Evolutionary conservation across 2,113 vertebrate species (phyloP).

Genomic region (Salvelinus namaycush): DNA sequence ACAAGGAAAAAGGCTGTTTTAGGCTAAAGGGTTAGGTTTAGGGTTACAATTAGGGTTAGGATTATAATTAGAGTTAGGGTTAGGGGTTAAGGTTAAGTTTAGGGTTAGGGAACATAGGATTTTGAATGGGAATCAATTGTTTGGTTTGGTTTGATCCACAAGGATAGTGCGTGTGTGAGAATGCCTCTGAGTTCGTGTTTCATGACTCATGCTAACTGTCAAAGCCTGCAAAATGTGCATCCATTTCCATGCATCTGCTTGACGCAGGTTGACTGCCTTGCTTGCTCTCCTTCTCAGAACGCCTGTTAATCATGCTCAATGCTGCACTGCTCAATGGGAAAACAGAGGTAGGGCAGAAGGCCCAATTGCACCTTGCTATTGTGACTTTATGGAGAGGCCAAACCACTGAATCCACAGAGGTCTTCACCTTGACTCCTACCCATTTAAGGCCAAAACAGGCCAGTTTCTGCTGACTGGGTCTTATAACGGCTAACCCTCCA

Average conservation of each 20-base stretch:
- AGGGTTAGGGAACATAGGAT: too few species aligned
- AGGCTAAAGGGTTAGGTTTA: too few species aligned
- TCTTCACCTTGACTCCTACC: conserved; percentile 50
- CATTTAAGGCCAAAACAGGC: conserved; percentile 25
- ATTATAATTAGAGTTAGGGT: too few species aligned
- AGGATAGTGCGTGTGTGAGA: background rate
- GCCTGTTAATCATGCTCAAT: conserved; percentile 14
- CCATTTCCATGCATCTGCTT: background rate
- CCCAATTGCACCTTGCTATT: background rate
- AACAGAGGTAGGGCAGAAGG: background rate
- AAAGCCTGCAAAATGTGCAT: conserved; percentile 13
- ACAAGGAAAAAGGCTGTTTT: too few species aligned
- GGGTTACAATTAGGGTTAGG: too few species aligned
- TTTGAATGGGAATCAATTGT: too few species aligned
- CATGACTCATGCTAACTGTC: conserved; percentile 22
- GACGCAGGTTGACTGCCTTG: too few species aligned
- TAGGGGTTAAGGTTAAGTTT: too few species aligned
- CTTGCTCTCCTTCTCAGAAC: background rate
- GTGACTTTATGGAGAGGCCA: conserved; percentile 8
- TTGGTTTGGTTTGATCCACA: too few species aligned
- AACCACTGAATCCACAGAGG: background rate
- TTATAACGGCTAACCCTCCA: conserved; percentile 18
- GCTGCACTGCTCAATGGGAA: conserved; percentile 13
- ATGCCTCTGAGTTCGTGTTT: conserved; percentile 16
- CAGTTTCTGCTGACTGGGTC: conserved; percentile 41